Evolutionary conservation across 2,888 invertebrate species (phyloP), one percentile per base, ranked within the genome.

Genomic region (Reticulitermes lucifugus): DNA sequence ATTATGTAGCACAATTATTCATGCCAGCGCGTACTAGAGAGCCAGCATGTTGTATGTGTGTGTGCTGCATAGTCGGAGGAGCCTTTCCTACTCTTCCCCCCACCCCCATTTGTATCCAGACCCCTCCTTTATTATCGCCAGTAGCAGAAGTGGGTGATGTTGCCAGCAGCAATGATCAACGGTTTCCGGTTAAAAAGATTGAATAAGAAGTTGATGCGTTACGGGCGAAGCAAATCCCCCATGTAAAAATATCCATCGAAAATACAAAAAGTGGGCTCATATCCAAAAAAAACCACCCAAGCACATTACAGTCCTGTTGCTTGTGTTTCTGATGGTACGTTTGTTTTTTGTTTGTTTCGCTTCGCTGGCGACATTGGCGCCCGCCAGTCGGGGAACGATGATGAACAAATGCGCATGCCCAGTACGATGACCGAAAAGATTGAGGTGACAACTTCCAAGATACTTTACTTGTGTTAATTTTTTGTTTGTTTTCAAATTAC

Each of bases 161-260:
- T 85, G 85, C 85, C 85, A 85, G 70, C 60, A 70, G 29, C 25
- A 79, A 79, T 85, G 85, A 85, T 55, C 70, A 85, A 85, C 83
- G 85, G 82, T 83, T 85, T 85, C 85, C 85, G 85, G 85, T 79
- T 83, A 60, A 25, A 60, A 41, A 29, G 80, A 60, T 18, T 35
- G 35, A 55, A 80, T 51, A 79, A 79, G 51, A 79, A 51, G 51
- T 25, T n/a, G 60, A 80, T 51, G 59, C 22, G 60, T 22, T 60
- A 35, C 70, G 65, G 55, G n/a, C 41, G 81, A 46, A 81, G 70
- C 81, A 70, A 81, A 81, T 65, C 81, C 70, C 35, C 43, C 60
- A 81, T 81, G 84, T 86, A 86, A 86, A 86, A 86, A 86, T 86
- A 86, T 84, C 75, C 55, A 43, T 81, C 81, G 41, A 84, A 86